Evolutionary conservation across 2,888 invertebrate genomes (phyloP).

Genomic region (Hermaeophaga mercurialis): DNA sequence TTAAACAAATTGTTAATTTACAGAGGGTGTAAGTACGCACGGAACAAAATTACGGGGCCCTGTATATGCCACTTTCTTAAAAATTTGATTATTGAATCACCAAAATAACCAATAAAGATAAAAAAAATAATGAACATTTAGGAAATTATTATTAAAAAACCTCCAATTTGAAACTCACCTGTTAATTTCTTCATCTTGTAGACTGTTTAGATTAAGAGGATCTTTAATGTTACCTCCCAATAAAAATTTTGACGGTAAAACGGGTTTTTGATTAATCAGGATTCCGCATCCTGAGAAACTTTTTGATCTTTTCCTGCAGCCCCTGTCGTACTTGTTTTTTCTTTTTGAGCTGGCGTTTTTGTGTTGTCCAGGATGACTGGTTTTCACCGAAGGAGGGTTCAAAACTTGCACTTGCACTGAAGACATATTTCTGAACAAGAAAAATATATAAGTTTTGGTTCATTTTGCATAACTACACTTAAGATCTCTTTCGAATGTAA

Average conservation of each 20-base stretch:
- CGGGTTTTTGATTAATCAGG: slow-evolving; percentile 68
- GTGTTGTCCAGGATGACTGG: slow-evolving; percentile 25
- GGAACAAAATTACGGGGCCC: too few relatives aligned
- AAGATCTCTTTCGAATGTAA: too few relatives aligned
- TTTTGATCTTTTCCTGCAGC: slow-evolving; percentile 68
- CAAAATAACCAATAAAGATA: too few relatives aligned
- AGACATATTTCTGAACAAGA: slow-evolving; percentile 52
- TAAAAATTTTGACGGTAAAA: slow-evolving; percentile 90
- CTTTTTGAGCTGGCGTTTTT: slow-evolving; percentile 43
- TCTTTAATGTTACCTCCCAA: slow-evolving; percentile 95
- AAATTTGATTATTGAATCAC: too few relatives aligned
- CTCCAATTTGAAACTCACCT: slow-evolving; percentile 18
- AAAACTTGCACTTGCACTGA: slow-evolving; percentile 57
- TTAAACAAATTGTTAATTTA: too few relatives aligned
- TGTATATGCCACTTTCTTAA: too few relatives aligned
- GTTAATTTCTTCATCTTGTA: slow-evolving; percentile 76
- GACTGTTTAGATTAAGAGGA: slow-evolving; percentile 90
- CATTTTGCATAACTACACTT: too few relatives aligned
- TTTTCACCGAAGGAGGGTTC: slow-evolving; percentile 45
- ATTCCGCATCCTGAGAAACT: slow-evolving; percentile 62
- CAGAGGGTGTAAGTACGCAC: too few relatives aligned
- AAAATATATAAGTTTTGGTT: background rate
- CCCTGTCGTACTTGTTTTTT: slow-evolving; percentile 56
- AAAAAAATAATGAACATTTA: too few relatives aligned
- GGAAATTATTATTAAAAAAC: too few relatives aligned